Evolutionary conservation across 1,140 invertebrate species (phyloP), one percentile per base, ranked within the genome.

Genomic region (Bombus breviceps): DNA sequence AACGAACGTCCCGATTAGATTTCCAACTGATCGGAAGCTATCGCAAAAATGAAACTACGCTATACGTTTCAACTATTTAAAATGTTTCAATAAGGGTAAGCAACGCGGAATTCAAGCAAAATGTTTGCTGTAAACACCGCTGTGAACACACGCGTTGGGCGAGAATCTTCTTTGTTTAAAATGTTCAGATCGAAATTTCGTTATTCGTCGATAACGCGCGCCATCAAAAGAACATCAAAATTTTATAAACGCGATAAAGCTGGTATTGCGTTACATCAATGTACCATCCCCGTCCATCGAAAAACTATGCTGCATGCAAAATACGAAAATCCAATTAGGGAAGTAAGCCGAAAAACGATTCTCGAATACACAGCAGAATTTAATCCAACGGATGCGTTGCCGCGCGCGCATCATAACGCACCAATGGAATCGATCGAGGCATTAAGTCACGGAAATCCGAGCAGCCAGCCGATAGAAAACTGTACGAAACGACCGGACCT

Each of bases 341-440:
- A 76, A 39, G 72, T 83, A 83, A 83, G 72, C 81, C 62, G 62
- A 83, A 76, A 83, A 83, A 83, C 73, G 76, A 83, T 83, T 76
- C 62, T 39, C 81, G 59, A 76, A 68, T 73, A 68, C 41, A 39
- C 41, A 13, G 25, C 18, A 68, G 15, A 83, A 83, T 76, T 76
- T 66, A 76, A 76, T 83, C 72, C 34, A 32, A 28, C 59, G 41
- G 53, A 64, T 47, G 69, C 80, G 69, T 53, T 73, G 32, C 10
- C 25, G 28, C 6, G 43, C 62, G 62, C 39, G 39, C 32, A 28
- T 53, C 62, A 64, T 64, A 82, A 73, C 41, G 39, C 57, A 28
- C 57, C 12, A 69, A 80, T 37, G 77, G 32, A 72, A 78, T 66
- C 41, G 76, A 78, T 78, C 76, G 32, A 64, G 41, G 78, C 66